Evolutionary conservation across 2,113 vertebrate genomes (phyloP), one percentile per base, ranked within the genome.

Genomic region (Notarius quadriscutis): DNA sequence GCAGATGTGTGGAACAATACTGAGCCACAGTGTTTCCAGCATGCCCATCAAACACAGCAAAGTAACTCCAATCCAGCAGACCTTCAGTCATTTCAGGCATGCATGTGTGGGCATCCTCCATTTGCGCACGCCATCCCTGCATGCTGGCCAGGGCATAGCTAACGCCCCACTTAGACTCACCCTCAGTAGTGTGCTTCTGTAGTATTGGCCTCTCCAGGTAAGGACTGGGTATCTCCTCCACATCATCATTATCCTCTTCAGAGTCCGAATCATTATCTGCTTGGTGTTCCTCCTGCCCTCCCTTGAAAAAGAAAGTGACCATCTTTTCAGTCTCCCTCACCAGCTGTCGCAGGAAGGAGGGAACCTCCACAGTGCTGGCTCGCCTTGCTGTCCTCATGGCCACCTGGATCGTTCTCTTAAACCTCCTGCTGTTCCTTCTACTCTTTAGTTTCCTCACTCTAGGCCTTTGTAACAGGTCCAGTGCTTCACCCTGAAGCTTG

Each of bases 41-140:
- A 57, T 96, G 96, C 88, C 96, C 94, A 79, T 97, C 96, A 71
- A 95, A 95, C 51, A 96, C 94, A 2, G 95, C 95, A 80, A 94
- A 96, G 92, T 95, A 96, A 2, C 93, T 93, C 96, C 96, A 96
- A 78, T 92, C 90, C 1, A 78, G 81, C 89, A 95, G 90, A 14
- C 91, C 91, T 5, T 93, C 93, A 0, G 86, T 91, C 85, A 96
- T 86, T 50, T 92, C 88, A 2, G 94, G 93, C 91, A 93, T 87
- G 72, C 94, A 95, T 77, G 94, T 83, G 60, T 96, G 96, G 6
- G 96, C 94, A 0, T 96, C 95, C 91, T 96, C 96, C 96, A 95
- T 95, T 88, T 94, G 94, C 11, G 92, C 90, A 89, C 95, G 92
- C 96, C 96, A 95, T 77, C 96, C 96, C 88, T 97, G 95, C 94